Base-by-base conservation (phyloP, 2,888 invertebrate genomes). In the Leucophenga montana region DNA sequence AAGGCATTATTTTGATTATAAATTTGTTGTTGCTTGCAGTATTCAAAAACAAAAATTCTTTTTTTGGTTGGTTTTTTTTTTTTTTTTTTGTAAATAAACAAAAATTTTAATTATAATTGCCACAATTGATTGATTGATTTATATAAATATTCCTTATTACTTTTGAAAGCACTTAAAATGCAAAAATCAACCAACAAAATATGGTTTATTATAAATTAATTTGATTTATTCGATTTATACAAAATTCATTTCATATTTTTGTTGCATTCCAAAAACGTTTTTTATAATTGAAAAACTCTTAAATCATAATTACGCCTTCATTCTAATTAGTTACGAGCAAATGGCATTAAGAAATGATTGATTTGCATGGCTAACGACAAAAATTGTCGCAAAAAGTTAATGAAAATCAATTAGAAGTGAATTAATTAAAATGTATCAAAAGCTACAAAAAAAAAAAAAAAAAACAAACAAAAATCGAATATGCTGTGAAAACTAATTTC, bases 351-450 rank as follows among this genome's bases (percentile, higher is more conserved):
- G n/a, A 11, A 46, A 46, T 64, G 62, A 59, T 59, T 59, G 59
- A 59, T 59, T 59, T 31, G 59, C 59, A 59, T 59, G 59, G 59
- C 59, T 16, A 59, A 27, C 31, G 59, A 59, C n/a, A 50, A 50
- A 50, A 50, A 50, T 46, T 50, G 18, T 50, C 50, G n/a, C 16
- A 50, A 50, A 59, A 27, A 16, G 59, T 59, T 33, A 22, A 59
- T 31, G 59, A 27, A 33, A 59, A 59, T 16, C 59, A 33, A 59
- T 59, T 59, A 59, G 31, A 59, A 33, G 18, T 64, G 20, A 64
- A n/a, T 64, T 64, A 64, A 27, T 48, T 64, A n/a, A 59, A 33
- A 39, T 39, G 39, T 5, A 5, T 39, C 11, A 11, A 39, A 39
- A 27, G 27, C 4, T 8, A 39, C 8, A 8, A 1, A 11, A 39